These are phyloP conservation scores for Parotia lawesii DNA, from an alignment of 2,113 vertebrate genomes.

Conservation along the genomic window DNA sequence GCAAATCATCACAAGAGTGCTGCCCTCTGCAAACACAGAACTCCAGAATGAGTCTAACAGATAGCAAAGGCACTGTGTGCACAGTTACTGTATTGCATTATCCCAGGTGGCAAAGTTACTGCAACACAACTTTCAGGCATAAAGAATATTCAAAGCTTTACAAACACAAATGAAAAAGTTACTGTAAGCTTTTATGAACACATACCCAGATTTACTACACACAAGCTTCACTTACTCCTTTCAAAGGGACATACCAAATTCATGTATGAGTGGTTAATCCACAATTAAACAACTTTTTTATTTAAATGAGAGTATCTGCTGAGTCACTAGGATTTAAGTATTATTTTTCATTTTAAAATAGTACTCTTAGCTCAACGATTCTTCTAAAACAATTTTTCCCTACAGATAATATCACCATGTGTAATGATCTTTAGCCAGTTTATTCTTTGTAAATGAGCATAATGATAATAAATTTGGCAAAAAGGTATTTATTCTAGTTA, in stretches of 20 bases:
- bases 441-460: background rate
- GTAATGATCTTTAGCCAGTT: background rate
- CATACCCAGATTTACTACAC: conserved; percentile 19
- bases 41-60: background rate
- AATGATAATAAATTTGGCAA: conserved; percentile 16
- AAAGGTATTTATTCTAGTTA: conserved; percentile 2
- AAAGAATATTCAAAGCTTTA: conserved; percentile 9
- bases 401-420: background rate
- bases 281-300: background rate
- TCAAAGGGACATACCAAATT: background rate
- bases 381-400: background rate
- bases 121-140: conserved; percentile 22
- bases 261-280: background rate
- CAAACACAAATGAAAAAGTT: conserved; percentile 30
- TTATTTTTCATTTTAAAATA: background rate
- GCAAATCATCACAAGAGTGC: background rate
- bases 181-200: background rate
- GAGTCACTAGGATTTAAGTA: conserved; percentile 16
- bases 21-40: conserved; percentile 13
- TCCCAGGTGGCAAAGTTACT: background rate
- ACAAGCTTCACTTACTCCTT: background rate
- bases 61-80: background rate
- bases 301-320: conserved; percentile 45
- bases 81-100: background rate
- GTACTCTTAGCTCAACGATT: background rate